A percentile compares a stretch with the other conserved stretches of the same genome.
These are phyloP conservation scores for Carassius gibelio DNA, from an alignment of 2,113 vertebrate genomes.

Conservation along the genomic window DNA sequence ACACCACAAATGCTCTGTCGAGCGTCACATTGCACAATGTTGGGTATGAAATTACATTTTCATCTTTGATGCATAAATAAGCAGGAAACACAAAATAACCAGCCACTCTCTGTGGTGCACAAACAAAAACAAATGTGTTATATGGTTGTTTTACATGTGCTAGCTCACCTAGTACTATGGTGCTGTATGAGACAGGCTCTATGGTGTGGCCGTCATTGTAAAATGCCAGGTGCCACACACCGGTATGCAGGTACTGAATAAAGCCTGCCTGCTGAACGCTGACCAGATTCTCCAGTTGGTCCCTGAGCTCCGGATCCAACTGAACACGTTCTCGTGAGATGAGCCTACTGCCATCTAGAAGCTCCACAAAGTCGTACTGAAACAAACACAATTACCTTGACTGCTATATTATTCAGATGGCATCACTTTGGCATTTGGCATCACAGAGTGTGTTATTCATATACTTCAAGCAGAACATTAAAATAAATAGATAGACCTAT, in stretches of 20 bases:
- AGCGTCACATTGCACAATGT: background rate
- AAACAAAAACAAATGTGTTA: background rate
- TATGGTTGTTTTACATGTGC: background rate
- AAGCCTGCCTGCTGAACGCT: slow-evolving; percentile 93
- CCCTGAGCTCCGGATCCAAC: slow-evolving; percentile 76
- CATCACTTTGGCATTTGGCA: background rate
- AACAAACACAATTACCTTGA: slow-evolving; percentile 40
- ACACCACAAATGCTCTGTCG: slow-evolving; percentile 11
- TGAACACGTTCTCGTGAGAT: slow-evolving; percentile 87
- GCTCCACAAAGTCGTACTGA: slow-evolving; percentile 97
- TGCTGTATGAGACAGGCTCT: slow-evolving; percentile 93
- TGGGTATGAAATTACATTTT: background rate
- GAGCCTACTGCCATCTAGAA: slow-evolving; percentile 93
- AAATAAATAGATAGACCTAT: slow-evolving; percentile 1
- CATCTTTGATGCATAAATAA: background rate
- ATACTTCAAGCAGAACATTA: background rate
- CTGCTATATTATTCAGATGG: background rate
- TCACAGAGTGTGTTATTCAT: background rate
- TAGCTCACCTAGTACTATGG: slow-evolving; percentile 90
- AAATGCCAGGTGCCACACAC: slow-evolving; percentile 98
- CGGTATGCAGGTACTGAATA: slow-evolving; percentile 94
- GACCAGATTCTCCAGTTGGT: slow-evolving; percentile 81
- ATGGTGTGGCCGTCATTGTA: slow-evolving; percentile 92
- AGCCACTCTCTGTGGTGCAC: background rate
- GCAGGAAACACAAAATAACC: slow-evolving; percentile 2